Conservation (phyloP, 2,888 invertebrate species). For the Phrixothrix hirtus region DNA sequence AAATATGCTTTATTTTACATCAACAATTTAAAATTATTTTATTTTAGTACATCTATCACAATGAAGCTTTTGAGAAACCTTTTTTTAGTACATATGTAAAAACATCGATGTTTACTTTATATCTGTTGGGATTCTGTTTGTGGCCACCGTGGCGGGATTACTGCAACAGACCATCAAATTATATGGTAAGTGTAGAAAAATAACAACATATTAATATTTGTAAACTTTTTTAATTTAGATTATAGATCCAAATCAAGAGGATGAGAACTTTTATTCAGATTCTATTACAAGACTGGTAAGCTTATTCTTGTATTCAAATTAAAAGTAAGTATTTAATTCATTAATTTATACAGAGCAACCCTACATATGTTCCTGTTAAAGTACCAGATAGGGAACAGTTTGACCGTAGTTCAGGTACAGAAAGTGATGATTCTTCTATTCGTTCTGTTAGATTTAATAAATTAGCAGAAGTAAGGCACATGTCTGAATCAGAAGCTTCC, state of each 20-base stretch:
- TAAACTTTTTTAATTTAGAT: conserved; percentile 58
- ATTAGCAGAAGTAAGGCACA: conserved; percentile 85
- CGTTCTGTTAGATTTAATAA: conserved; percentile 84
- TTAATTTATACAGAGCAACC: conserved; percentile 72
- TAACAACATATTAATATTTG: background rate
- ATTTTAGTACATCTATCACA: conserved; percentile 81
- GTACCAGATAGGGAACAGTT: conserved; percentile 61
- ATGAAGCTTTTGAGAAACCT: conserved; percentile 88
- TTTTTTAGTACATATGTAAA: conserved; percentile 96
- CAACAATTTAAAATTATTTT: conserved; percentile 29
- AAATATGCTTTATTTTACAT: too few species aligned
- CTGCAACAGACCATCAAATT: conserved; percentile 66
- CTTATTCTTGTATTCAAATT: conserved; percentile 5
- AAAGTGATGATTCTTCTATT: conserved; percentile 83
- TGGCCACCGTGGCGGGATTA: conserved; percentile 90
- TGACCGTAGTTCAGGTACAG: conserved; percentile 69
- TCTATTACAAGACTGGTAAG: conserved; percentile 67
- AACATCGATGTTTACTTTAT: conserved; percentile 91
- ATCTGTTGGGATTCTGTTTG: conserved; percentile 85
- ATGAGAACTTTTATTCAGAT: conserved; percentile 77
- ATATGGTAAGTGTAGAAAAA: conserved; percentile 61
- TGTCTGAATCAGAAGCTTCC: conserved; percentile 88
- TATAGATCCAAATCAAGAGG: conserved; percentile 75
- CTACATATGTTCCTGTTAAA: conserved; percentile 89
- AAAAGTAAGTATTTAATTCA: conserved; percentile 11